These are phyloP conservation scores for Epizoanthus rinbou DNA, from an alignment of 92 coral and sea anemone species.

Conservation along the genomic window DNA sequence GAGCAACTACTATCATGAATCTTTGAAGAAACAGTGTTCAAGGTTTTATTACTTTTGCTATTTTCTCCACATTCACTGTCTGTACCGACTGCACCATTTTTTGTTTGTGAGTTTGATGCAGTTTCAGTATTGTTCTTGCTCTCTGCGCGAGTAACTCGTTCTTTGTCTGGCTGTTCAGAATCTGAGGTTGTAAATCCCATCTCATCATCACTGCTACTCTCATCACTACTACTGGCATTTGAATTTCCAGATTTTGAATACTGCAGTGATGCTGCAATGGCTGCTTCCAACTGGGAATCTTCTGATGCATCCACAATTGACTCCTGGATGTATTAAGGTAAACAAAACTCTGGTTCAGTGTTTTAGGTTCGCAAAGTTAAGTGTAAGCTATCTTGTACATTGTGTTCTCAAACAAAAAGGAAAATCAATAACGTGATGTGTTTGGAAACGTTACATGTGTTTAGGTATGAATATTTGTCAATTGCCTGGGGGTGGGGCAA, in stretches of 20 bases:
- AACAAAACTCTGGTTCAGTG: background rate
- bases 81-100: background rate
- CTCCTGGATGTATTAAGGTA: constrained; percentile 52
- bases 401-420: no score
- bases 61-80: constrained; percentile 15
- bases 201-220: constrained; percentile 74
- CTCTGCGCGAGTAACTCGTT: constrained; percentile 52
- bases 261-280: constrained; percentile 91
- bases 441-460: no score
- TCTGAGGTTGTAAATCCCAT: constrained; percentile 88
- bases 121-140: background rate
- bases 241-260: constrained; percentile 67
- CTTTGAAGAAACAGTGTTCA: constrained; percentile 15
- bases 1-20: background rate
- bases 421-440: no score
- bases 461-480: no score
- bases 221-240: constrained; percentile 54
- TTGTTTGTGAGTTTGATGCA: constrained; percentile 1
- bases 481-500: no score
- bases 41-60: background rate
- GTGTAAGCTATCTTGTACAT: no score
- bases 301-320: constrained; percentile 98
- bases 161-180: constrained; percentile 60
- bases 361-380: background rate
- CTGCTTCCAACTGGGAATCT: constrained; percentile 97